phyloP scores from a whole-genome alignment of 2,888 invertebrate species.

The Campaea margaritaria region DNA sequence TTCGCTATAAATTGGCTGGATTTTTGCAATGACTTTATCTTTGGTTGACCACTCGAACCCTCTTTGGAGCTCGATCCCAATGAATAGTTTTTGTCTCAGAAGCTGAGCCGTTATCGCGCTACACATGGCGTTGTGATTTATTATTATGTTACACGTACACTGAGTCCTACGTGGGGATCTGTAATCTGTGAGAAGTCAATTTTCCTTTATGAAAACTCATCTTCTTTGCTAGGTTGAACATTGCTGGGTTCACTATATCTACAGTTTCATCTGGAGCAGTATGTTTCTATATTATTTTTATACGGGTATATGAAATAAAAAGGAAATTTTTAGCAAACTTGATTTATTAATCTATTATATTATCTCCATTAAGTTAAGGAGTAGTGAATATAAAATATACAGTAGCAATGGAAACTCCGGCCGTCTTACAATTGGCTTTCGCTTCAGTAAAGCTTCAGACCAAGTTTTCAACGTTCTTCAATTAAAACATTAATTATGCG shows the following conservation, averaged over 20 bases:
- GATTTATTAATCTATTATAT: too few relatives aligned
- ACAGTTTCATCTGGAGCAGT: too few relatives aligned
- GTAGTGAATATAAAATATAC: too few relatives aligned
- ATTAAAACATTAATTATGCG: too few relatives aligned
- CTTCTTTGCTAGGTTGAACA: conserved; percentile 16
- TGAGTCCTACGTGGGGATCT: conserved; percentile 25
- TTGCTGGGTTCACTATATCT: conserved; percentile 8
- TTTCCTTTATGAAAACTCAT: conserved; percentile 27
- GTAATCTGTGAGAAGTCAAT: conserved; percentile 29
- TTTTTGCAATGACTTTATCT: conserved; percentile 42
- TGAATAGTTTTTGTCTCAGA: conserved; percentile 46
- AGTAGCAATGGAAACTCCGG: neutral
- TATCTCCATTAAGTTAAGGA: too few relatives aligned
- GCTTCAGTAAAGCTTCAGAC: neutral
- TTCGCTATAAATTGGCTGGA: conserved; percentile 40
- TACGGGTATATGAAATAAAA: too few relatives aligned
- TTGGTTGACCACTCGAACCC: conserved; percentile 41
- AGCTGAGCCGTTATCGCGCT: conserved; percentile 39
- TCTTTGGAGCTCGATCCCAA: conserved; percentile 41
- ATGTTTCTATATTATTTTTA: too few relatives aligned
- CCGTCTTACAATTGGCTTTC: neutral
- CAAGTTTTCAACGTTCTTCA: neutral
- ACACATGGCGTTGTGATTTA: conserved; percentile 43
- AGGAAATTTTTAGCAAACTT: too few relatives aligned
- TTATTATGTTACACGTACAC: conserved; percentile 42